These are phyloP conservation scores for Ostrea edulis DNA, from an alignment of 1,140 invertebrate genomes.

Conservation along the genomic window DNA sequence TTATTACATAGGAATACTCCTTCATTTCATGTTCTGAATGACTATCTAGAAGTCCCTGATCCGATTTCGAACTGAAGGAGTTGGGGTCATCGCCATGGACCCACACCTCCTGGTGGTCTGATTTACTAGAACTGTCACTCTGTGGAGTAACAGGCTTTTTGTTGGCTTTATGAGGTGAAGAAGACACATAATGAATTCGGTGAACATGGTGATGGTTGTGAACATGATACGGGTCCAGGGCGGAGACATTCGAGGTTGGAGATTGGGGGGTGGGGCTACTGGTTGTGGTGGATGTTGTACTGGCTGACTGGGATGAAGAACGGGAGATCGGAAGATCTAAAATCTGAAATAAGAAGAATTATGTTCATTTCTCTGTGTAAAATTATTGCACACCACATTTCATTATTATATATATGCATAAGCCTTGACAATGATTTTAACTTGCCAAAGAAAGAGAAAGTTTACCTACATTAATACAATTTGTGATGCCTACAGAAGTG, in stretches of 20 bases:
- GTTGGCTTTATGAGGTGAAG: slow-evolving; percentile 64
- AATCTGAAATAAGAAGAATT: slow-evolving; percentile 82
- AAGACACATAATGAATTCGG: slow-evolving; percentile 80
- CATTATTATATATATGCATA: no score
- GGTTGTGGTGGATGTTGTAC: slow-evolving; percentile 77
- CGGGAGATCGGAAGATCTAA: slow-evolving; percentile 89
- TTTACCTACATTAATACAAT: no score
- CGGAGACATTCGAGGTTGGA: slow-evolving; percentile 69
- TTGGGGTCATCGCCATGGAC: slow-evolving; percentile 73
- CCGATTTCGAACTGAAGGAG: slow-evolving; percentile 69
- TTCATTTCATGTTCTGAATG: slow-evolving; percentile 64
- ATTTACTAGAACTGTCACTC: slow-evolving; percentile 72
- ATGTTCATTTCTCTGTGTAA: no score
- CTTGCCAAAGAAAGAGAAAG: no score
- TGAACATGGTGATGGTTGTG: slow-evolving; percentile 79
- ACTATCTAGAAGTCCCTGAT: slow-evolving; percentile 69
- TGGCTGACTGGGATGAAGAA: slow-evolving; percentile 82
- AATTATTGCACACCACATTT: no score
- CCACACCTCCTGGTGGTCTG: slow-evolving; percentile 73
- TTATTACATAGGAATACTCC: slow-evolving; percentile 90
- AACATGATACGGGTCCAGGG: slow-evolving; percentile 71
- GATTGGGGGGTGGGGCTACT: slow-evolving; percentile 81
- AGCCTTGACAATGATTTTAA: no score
- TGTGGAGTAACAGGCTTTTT: slow-evolving; percentile 60
- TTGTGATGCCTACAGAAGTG: no score